Evolutionary conservation across 1,140 invertebrate species (phyloP).

Genomic region (Caenorhabditis brenneri): DNA sequence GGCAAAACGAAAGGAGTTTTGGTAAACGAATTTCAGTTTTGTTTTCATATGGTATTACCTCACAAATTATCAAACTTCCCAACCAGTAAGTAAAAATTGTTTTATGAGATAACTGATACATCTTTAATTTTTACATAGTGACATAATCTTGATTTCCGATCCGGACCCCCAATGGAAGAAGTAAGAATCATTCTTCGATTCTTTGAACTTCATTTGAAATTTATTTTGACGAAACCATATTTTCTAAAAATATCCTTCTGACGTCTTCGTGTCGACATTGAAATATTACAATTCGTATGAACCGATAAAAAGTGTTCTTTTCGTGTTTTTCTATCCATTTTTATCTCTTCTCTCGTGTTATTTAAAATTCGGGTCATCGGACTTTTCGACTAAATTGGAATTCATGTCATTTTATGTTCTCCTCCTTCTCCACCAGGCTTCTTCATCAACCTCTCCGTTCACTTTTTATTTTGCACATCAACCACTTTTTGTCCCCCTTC

Average conservation of each 20-base stretch:
- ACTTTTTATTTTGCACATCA: neutral
- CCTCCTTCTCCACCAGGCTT: neutral
- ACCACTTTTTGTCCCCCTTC: neutral
- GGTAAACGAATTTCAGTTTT: no score
- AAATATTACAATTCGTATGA: neutral
- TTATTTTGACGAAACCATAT: neutral
- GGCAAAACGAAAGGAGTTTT: no score
- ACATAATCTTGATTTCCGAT: no score
- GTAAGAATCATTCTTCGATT: no score
- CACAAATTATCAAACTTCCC: no score
- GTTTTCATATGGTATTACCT: no score
- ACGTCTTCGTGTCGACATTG: no score
- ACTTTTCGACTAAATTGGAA: neutral
- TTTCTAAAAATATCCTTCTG: neutral
- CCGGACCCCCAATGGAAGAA: neutral
- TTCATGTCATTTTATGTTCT: neutral
- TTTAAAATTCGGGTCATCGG: neutral
- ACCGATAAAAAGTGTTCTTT: neutral
- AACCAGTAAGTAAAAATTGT: no score
- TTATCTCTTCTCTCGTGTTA: neutral
- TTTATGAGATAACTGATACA: no score
- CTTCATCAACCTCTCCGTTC: neutral
- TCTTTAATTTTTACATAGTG: no score
- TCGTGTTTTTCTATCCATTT: neutral
- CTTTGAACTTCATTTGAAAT: no score